Base-by-base conservation (phyloP, 1,140 invertebrate genomes). In the Eciton burchellii region DNA sequence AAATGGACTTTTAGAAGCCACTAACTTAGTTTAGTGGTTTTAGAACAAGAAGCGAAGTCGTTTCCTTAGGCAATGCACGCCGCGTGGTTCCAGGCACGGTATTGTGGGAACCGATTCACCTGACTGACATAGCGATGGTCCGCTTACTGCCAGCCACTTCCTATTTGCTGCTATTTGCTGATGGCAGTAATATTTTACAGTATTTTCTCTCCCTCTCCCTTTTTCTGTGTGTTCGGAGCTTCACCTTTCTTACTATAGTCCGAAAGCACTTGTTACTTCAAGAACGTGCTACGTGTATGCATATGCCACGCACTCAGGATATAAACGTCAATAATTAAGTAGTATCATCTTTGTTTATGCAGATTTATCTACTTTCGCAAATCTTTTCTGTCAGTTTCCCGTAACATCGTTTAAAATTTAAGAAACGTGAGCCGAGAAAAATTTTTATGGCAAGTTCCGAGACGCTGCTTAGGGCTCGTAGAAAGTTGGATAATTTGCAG, bases 91-190 rank as follows among this genome's bases (percentile, higher is more conserved):
- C 91, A 91, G 91, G 91, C 66, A 92, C 91, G 84, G 81, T 79
- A 79, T 85, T 92, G 90, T 92, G 91, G 88, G 91, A 92, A 92
- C 76, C 84, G 57, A 89, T 90, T 88, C 91, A 92, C 88, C 90
- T 91, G 91, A 84, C 81, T 84, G 52, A 73, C 87, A 90, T 92
- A 92, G 87, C 90, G 77, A 88, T 89, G 79, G 81, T 89, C 77
- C 65, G 72, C 49, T 82, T 63, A 68, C 82, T 60, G 49, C 71
- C 56, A 29, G 45, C 66, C 45, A 41, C 47, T 82, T 73, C 77
- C 29, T 24, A n/a, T 35, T 76, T 29, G 45, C 71, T 11, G 24
- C 41, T 19, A 49, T 76, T 81, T 70, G 14, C 54, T 49, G 19
- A n/a, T n/a, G 14, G 35, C 19, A 52, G 60, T 29, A 63, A 52